Base-by-base conservation (phyloP, 2,888 invertebrate species). In the Brenthis ino region DNA sequence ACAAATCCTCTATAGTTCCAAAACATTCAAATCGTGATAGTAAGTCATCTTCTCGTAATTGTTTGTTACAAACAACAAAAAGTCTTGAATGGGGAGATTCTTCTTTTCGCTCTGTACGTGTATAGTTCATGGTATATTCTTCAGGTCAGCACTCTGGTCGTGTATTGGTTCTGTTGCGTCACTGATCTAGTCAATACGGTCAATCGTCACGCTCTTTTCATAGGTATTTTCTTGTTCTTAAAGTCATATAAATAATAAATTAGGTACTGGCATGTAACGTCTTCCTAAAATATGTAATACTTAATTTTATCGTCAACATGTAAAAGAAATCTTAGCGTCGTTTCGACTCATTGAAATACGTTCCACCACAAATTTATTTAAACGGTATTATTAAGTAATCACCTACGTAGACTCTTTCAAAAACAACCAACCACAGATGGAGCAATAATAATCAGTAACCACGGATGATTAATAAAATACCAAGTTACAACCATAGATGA, bases 1-100 rank as follows among this genome's bases (percentile, higher is more conserved):
- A 97, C 69, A 98, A 93, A 85, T 98, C 97, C 86, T 98, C 97
- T 70, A 98, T 96, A 64, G 94, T 94, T 3, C 98, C 98, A 88
- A 95, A 98, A 76, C 94, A 94, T 24, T 95, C 94, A 84, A 98
- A 99, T 1, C 95, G 94, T 51, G 95, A 95, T 66, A 95, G 93
- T 74, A 98, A 95, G 78, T 97, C 97, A 67, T 96, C 96, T 82
- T 97, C 97, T 4, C 74, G 76, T 51, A 83, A 72, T 43, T 84
- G 84, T 91, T 97, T 98, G 76, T 96, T 96, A 82, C 97, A 97
- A 68, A 98, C 95, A 73, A 98, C 95, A 85, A 99, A 98, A 64
- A 99, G 91, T 76, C 98, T 94, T 37, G 98, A 98, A 92, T 97
- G 96, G 48, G 98, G 98, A 12, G 98, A 97, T 78, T 96, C 84